Conservation (phyloP, 1,140 invertebrate species). For the Aradophagus sp. region DNA sequence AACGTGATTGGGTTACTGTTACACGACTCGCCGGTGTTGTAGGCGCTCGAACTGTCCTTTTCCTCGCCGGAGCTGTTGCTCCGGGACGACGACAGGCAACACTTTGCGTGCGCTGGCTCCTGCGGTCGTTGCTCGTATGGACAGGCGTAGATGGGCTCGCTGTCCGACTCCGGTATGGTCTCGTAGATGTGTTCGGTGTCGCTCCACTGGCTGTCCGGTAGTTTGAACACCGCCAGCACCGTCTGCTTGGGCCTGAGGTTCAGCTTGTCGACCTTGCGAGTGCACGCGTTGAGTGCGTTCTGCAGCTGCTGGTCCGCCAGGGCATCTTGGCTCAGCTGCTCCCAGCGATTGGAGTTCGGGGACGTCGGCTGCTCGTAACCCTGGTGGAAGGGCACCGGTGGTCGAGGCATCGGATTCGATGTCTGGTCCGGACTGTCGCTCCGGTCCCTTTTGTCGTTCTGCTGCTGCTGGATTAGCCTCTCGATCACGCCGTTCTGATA, state of each 20-base stretch:
- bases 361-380: conserved; percentile 21
- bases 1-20: conserved; percentile 82
- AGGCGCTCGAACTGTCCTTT: conserved; percentile 83
- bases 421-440: conserved; percentile 50
- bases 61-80: conserved; percentile 77
- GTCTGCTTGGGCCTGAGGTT: conserved; percentile 57
- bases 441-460: conserved; percentile 61
- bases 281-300: conserved; percentile 65
- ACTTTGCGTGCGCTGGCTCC: conserved; percentile 56
- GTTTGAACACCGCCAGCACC: conserved; percentile 52
- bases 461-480: conserved; percentile 71
- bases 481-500: conserved; percentile 77
- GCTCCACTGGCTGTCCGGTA: conserved; percentile 68
- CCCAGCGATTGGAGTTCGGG: conserved; percentile 27
- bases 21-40: conserved; percentile 85
- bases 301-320: conserved; percentile 56
- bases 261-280: conserved; percentile 64
- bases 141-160: conserved; percentile 81
- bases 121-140: conserved; percentile 76
- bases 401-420: conserved; percentile 54
- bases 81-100: conserved; percentile 72
- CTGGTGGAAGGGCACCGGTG: conserved; percentile 47
- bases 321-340: conserved; percentile 11
- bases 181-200: conserved; percentile 82
- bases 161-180: conserved; percentile 80